Conservation (phyloP, 2,888 invertebrate genomes). For the Drosophila eohydei region DNA sequence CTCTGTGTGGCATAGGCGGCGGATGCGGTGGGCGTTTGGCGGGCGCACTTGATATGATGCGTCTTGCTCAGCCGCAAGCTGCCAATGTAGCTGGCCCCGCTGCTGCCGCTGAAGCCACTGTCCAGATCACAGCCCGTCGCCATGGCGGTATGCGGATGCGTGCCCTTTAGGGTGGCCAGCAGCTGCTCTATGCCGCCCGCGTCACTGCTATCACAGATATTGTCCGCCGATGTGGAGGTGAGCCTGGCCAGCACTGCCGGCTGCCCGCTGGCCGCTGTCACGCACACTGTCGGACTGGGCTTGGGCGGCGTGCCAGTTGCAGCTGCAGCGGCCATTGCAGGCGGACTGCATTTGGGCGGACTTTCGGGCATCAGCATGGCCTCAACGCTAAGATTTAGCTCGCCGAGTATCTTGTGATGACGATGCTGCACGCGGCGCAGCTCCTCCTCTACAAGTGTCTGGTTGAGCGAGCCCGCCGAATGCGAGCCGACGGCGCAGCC, state of each 20-base stretch:
- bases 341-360: slow-evolving; percentile 85
- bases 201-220: slow-evolving; percentile 87
- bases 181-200: slow-evolving; percentile 88
- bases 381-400: slow-evolving; percentile 94
- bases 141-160: slow-evolving; percentile 4
- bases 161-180: slow-evolving; percentile 80
- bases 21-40: slow-evolving; percentile 67
- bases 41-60: slow-evolving; percentile 80
- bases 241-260: slow-evolving; percentile 60
- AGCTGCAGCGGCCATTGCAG: slow-evolving; percentile 80
- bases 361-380: slow-evolving; percentile 95
- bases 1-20: slow-evolving; percentile 80
- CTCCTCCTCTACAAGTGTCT: slow-evolving; percentile 92
- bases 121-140: slow-evolving; percentile 86
- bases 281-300: slow-evolving; percentile 74
- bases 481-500: slow-evolving; percentile 83
- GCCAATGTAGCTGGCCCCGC: slow-evolving; percentile 92
- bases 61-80: slow-evolving; percentile 87
- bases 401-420: slow-evolving; percentile 93
- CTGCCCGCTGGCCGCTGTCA: slow-evolving; percentile 80
- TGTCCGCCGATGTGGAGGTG: slow-evolving; percentile 84
- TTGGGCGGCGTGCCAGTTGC: slow-evolving; percentile 32
- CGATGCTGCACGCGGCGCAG: slow-evolving; percentile 92
- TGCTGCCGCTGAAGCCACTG: slow-evolving; percentile 93
- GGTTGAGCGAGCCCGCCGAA: slow-evolving; percentile 89